phyloP scores from a whole-genome alignment of 2,888 invertebrate genomes.

The Conistra vaccinii region DNA sequence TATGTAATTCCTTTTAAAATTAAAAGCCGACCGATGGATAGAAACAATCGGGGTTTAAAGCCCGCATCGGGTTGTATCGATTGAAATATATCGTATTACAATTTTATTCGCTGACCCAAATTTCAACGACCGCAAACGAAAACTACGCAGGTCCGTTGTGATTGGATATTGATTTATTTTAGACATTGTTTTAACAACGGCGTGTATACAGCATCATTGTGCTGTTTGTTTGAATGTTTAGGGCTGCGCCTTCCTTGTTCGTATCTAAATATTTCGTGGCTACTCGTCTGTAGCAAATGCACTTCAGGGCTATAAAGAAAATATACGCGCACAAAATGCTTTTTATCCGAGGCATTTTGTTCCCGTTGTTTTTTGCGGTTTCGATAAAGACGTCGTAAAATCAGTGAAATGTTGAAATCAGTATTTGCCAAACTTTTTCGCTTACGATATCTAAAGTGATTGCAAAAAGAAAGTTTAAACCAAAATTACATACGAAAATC shows the following conservation, averaged over 20 bases:
- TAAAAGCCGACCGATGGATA: constrained; percentile 47
- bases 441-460: background rate
- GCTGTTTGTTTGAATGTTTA: constrained; percentile 47
- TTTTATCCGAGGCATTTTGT: constrained; percentile 29
- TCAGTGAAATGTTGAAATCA: constrained; percentile 23
- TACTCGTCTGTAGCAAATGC: constrained; percentile 41
- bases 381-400: constrained; percentile 44
- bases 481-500: background rate
- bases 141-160: constrained; percentile 81
- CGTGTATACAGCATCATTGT: constrained; percentile 56
- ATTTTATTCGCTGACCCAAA: constrained; percentile 81
- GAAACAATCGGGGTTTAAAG: constrained; percentile 63
- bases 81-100: constrained; percentile 69
- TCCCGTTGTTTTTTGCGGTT: constrained; percentile 27
- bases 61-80: constrained; percentile 62
- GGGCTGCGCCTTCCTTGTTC: constrained; percentile 40
- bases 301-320: constrained; percentile 53
- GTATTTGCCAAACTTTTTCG: constrained; percentile 15
- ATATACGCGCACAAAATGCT: constrained; percentile 35
- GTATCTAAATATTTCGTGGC: constrained; percentile 17
- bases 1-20: constrained; percentile 54
- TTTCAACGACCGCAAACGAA: constrained; percentile 73
- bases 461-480: constrained; percentile 11
- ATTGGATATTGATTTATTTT: constrained; percentile 85
- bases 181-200: constrained; percentile 69